Conservation (phyloP, 2,888 invertebrate species). For the Pyrochroa serraticornis region DNA sequence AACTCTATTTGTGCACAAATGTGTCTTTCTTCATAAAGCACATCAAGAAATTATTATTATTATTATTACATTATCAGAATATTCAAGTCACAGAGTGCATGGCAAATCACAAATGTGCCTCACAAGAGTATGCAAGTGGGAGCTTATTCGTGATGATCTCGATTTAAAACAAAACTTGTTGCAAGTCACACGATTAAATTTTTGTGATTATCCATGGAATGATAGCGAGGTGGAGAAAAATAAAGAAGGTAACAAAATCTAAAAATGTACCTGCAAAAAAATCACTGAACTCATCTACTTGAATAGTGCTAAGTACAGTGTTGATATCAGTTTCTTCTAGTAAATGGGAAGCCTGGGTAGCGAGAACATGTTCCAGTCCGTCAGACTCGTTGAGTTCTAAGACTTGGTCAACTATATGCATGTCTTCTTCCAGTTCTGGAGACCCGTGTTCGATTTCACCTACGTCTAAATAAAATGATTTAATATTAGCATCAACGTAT, state of each 20-base stretch:
- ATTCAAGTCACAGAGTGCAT: too few species aligned
- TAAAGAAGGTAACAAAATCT: not conserved
- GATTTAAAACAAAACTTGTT: too few species aligned
- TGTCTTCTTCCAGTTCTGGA: conserved; percentile 56
- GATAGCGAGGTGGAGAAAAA: conserved; percentile 13
- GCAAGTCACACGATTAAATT: too few species aligned
- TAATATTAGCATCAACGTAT: not conserved
- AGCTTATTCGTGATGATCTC: too few species aligned
- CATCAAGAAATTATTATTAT: too few species aligned
- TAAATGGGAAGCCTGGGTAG: conserved; percentile 69
- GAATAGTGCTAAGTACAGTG: conserved; percentile 78
- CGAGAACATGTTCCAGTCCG: conserved; percentile 68
- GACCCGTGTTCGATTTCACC: conserved; percentile 41
- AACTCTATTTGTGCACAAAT: too few species aligned
- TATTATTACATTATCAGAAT: too few species aligned
- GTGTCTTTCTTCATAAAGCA: too few species aligned
- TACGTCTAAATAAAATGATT: conserved; percentile 12
- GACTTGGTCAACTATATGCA: conserved; percentile 66
- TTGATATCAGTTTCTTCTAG: conserved; percentile 77
- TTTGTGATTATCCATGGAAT: too few species aligned
- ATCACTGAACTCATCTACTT: conserved; percentile 83
- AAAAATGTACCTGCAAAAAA: conserved; percentile 70
- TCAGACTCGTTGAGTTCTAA: conserved; percentile 62
- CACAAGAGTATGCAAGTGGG: too few species aligned
- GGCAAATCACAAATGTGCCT: too few species aligned